Conservation (phyloP, 2,113 vertebrate genomes). For the Merops nubicus region DNA sequence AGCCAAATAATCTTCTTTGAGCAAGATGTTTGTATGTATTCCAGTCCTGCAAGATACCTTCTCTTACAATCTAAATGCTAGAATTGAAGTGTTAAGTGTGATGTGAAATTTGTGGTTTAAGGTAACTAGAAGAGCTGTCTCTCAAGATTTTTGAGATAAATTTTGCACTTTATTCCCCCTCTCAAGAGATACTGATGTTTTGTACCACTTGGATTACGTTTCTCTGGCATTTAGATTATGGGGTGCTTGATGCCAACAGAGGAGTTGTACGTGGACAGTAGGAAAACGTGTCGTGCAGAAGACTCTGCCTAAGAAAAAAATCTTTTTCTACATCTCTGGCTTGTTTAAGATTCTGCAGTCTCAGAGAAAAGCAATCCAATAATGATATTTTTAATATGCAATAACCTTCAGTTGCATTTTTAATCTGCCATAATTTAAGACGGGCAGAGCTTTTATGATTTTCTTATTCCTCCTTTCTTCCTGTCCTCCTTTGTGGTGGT, state of each 20-base stretch:
- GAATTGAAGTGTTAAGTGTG: not conserved
- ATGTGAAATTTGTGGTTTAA: not conserved
- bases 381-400: not conserved
- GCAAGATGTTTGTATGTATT: not conserved
- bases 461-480: not conserved
- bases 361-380: not conserved
- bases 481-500: not conserved
- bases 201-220: not conserved
- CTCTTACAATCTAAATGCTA: not conserved
- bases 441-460: not conserved
- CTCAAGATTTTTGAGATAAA: not conserved
- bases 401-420: not conserved
- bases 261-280: not conserved
- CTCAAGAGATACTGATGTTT: not conserved
- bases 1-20: not conserved
- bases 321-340: not conserved
- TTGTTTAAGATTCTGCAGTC: not conserved
- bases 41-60: not conserved
- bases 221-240: not conserved
- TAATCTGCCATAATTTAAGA: not conserved
- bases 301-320: not conserved
- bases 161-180: not conserved
- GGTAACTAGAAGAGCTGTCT: not conserved
- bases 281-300: conserved; percentile 16
- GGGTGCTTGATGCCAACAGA: not conserved